phyloP scores from a whole-genome alignment of 1,140 invertebrate species.

The Pseudoatta argentina region DNA sequence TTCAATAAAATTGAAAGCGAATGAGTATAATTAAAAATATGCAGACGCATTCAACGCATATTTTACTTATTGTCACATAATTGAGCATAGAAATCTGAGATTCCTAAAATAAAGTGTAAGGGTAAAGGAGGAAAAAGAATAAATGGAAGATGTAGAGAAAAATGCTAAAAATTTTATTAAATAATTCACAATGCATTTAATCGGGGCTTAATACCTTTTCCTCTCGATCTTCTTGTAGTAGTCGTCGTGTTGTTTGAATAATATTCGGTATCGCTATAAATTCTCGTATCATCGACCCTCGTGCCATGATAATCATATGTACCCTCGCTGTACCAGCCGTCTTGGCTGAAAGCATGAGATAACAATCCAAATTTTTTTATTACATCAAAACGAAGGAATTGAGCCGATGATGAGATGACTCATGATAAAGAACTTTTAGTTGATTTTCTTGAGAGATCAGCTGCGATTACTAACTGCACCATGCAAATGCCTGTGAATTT shows the following conservation, averaged over 20 bases:
- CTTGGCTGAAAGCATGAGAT: conserved; percentile 83
- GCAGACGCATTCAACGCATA: not conserved
- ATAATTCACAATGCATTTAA: conserved; percentile 2
- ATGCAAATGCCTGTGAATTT: conserved; percentile 68
- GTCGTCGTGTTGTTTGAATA: conserved; percentile 82
- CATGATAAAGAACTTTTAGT: conserved; percentile 39
- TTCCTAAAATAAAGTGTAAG: not conserved
- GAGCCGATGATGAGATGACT: conserved; percentile 64
- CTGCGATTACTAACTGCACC: conserved; percentile 54
- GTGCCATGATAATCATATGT: conserved; percentile 83
- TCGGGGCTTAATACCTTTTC: conserved; percentile 65
- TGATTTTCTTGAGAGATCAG: conserved; percentile 3
- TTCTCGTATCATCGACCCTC: conserved; percentile 83
- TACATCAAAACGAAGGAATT: conserved; percentile 4
- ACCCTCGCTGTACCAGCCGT: conserved; percentile 85
- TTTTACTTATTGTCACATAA: not conserved
- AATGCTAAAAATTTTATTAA: not conserved
- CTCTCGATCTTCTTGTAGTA: conserved; percentile 82
- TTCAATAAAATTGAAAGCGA: conserved; percentile 8
- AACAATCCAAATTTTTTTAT: conserved; percentile 26
- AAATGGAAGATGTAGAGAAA: not conserved
- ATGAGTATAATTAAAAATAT: not conserved
- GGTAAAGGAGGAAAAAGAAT: not conserved
- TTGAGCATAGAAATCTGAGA: not conserved
- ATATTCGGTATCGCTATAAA: conserved; percentile 86